Base-by-base conservation (phyloP, 2,888 invertebrate genomes). In the Adineta ricciae region DNA sequence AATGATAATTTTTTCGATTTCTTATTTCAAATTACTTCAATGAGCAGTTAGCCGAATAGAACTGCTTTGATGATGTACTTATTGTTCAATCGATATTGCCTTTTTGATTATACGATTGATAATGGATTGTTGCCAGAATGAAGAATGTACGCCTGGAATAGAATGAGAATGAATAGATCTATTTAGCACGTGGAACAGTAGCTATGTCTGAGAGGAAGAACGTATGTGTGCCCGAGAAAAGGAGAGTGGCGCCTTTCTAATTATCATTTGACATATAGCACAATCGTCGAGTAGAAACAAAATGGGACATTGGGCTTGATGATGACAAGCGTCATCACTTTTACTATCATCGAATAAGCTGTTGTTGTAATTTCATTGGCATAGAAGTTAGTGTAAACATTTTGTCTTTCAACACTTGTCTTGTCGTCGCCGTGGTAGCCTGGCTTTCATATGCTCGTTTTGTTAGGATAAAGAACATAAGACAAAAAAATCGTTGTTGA, bases 381-480 rank as follows among this genome's bases (percentile, higher is more conserved):
- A 64, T 64, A 64, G 32, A 64, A 64, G 64, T 64, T 64, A 64
- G 64, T 64, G 64, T 64, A 64, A 64, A 64, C 64, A 64, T 64
- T 64, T 64, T 64, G 64, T 64, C 64, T 64, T 64, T 64, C 64
- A 64, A 64, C 64, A 64, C 64, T 64, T 64, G 4, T n/a, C n/a
- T n/a, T n/a, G 64, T 32, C 32, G 64, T 64, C 32, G 8, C 64
- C 19, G 1, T 27, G 19, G 16, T 64, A 32, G 64, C 64, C 64
- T 32, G 32, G 32, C 16, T 64, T 27, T 64, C 4, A 64, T 64
- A 64, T 7, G 16, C 32, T 64, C 64, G 32, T 32, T 8, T 32
- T 64, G 64, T 32, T 64, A 27, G 19, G 27, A 64, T 19, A 64
- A 64, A 64, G 64, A 64, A 1, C 32, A 32, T 19, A 32, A 64